Evolutionary conservation across 2,888 invertebrate genomes (phyloP).

Genomic region (Torymus texanus): DNA sequence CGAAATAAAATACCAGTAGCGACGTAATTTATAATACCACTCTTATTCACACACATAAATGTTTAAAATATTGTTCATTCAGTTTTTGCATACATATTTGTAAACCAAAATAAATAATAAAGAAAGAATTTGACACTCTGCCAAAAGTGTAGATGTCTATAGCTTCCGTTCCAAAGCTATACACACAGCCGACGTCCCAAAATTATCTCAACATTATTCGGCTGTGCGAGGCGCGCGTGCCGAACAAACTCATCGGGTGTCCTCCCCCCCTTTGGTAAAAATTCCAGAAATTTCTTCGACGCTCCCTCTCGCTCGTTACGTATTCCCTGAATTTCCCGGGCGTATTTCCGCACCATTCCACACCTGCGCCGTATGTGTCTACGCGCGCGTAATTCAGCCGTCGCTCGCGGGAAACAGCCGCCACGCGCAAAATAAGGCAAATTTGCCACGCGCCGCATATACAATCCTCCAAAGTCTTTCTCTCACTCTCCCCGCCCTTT

Average conservation of each 20-base stretch:
- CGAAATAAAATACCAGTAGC: too few relatives aligned
- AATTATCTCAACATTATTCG: background rate
- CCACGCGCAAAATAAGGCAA: slow-evolving; percentile 25
- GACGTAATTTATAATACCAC: too few relatives aligned
- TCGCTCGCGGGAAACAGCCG: slow-evolving; percentile 5
- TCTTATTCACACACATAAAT: too few relatives aligned
- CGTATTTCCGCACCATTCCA: slow-evolving; percentile 1
- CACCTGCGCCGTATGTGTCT: background rate
- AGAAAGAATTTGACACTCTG: too few relatives aligned
- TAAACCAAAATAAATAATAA: too few relatives aligned
- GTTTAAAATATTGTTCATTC: too few relatives aligned
- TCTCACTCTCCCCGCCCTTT: background rate
- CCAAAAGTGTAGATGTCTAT: too few relatives aligned
- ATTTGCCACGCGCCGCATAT: slow-evolving; percentile 24
- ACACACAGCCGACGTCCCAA: too few relatives aligned
- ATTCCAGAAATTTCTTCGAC: slow-evolving; percentile 30
- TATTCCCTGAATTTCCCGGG: slow-evolving; percentile 16
- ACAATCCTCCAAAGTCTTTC: background rate
- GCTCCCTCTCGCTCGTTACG: slow-evolving; percentile 10
- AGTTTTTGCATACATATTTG: too few relatives aligned
- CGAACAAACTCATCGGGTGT: slow-evolving; percentile 22
- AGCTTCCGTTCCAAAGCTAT: too few relatives aligned
- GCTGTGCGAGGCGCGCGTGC: background rate
- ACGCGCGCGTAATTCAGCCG: slow-evolving; percentile 36
- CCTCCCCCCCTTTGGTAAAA: slow-evolving; percentile 6